Conservation (phyloP, 1,140 invertebrate species). For the Ceratoteleas bidentatus region DNA sequence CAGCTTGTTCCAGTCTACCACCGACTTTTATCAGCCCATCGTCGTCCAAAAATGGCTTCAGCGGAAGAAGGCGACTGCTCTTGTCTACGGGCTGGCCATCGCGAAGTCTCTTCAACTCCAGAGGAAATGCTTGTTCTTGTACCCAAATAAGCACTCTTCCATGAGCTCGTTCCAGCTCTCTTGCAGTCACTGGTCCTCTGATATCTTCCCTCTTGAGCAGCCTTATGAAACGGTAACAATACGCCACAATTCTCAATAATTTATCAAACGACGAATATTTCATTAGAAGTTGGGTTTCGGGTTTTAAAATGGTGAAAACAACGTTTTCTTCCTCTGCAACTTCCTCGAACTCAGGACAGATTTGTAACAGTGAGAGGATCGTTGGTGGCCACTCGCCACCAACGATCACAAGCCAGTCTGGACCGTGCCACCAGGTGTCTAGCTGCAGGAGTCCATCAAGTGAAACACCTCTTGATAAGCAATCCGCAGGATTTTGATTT, state of each 20-base stretch:
- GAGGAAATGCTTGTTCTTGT: constrained; percentile 6
- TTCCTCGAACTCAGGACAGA: no score
- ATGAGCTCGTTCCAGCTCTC: constrained; percentile 12
- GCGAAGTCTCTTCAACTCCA: background rate
- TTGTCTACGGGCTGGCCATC: background rate
- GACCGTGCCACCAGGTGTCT: constrained; percentile 33
- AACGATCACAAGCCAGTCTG: constrained; percentile 25
- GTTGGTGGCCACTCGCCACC: constrained; percentile 15
- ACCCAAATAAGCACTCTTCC: background rate
- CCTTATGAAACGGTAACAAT: constrained; percentile 38
- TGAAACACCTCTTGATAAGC: constrained; percentile 12
- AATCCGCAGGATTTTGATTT: constrained; percentile 7
- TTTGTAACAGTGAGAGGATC: no score
- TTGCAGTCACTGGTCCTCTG: constrained; percentile 8
- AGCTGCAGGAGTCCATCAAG: background rate
- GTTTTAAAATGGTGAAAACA: background rate
- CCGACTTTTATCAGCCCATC: constrained; percentile 3
- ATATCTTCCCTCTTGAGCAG: background rate
- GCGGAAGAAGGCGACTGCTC: background rate
- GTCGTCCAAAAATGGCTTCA: background rate
- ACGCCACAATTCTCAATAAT: constrained; percentile 38
- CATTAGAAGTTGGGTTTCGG: background rate
- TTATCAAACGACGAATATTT: constrained; percentile 41
- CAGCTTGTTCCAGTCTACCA: background rate
- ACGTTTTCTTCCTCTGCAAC: background rate